Evolutionary conservation across 64 coral and sea anemone species (phyloP).

Genomic region (Pachyseris speciosa): DNA sequence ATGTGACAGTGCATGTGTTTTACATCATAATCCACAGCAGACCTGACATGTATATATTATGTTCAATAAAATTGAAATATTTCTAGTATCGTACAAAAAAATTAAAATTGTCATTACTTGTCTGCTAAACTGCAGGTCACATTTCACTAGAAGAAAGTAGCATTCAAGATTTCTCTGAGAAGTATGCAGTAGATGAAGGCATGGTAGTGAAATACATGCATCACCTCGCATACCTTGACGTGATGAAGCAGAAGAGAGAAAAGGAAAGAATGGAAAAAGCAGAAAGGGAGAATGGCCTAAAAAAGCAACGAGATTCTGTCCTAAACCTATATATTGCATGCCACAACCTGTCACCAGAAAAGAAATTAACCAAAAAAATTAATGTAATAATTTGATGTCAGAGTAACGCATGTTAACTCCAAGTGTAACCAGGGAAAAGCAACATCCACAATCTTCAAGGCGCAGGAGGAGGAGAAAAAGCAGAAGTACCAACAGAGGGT

Average conservation of each 20-base stretch:
- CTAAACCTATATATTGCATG: background rate
- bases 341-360: background rate
- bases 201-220: background rate
- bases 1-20: too few relatives aligned
- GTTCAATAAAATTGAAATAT: too few relatives aligned
- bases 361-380: background rate
- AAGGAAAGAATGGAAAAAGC: background rate
- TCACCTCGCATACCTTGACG: background rate
- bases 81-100: too few relatives aligned
- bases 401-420: too few relatives aligned
- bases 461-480: too few relatives aligned
- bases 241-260: background rate
- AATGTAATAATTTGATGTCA: too few relatives aligned
- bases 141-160: constrained; percentile 4
- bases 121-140: background rate
- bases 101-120: too few relatives aligned
- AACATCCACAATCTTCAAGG: too few relatives aligned
- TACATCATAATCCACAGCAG: too few relatives aligned
- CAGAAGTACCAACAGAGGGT: too few relatives aligned
- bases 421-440: too few relatives aligned
- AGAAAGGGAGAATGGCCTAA: background rate
- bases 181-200: background rate
- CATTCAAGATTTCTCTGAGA: background rate
- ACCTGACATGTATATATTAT: too few relatives aligned
- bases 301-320: background rate